A percentile compares a stretch with the other conserved stretches of the same genome.
Conservation (phyloP, 2,797 vertebrate species). For the Glossophaga mutica region DNA sequence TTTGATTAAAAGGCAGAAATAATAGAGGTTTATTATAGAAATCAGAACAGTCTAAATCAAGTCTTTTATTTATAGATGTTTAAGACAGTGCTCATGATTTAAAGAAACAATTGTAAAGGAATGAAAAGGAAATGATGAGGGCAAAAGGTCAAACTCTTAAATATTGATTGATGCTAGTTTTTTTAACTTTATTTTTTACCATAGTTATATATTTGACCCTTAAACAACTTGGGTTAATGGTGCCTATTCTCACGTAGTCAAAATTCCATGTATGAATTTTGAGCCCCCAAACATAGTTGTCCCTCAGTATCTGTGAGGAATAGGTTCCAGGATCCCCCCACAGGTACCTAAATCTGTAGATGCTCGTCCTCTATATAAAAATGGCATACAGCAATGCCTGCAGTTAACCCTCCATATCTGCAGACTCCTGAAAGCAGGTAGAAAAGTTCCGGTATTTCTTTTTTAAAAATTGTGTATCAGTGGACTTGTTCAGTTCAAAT, state of each 20-base stretch:
- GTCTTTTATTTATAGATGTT: not conserved
- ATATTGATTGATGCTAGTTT: not conserved
- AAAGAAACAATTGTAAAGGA: not conserved
- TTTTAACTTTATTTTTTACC: not conserved
- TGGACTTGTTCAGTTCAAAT: not conserved
- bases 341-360: not conserved
- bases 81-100: not conserved
- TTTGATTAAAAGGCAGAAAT: not conserved
- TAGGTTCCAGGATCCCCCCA: not conserved
- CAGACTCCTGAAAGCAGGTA: not conserved
- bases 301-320: not conserved
- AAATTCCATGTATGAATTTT: not conserved
- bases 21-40: not conserved
- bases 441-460: not conserved
- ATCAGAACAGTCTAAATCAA: not conserved
- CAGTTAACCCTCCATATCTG: not conserved
- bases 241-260: accelerated
- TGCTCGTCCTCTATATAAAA: not conserved
- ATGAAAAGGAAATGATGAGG: not conserved
- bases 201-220: not conserved
- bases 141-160: not conserved
- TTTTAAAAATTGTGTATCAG: not conserved
- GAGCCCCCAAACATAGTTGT: not conserved
- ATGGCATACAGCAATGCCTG: not conserved
- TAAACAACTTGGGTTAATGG: not conserved